Base-by-base conservation (phyloP, 2,113 vertebrate species). In the Terrapene triunguis region DNA sequence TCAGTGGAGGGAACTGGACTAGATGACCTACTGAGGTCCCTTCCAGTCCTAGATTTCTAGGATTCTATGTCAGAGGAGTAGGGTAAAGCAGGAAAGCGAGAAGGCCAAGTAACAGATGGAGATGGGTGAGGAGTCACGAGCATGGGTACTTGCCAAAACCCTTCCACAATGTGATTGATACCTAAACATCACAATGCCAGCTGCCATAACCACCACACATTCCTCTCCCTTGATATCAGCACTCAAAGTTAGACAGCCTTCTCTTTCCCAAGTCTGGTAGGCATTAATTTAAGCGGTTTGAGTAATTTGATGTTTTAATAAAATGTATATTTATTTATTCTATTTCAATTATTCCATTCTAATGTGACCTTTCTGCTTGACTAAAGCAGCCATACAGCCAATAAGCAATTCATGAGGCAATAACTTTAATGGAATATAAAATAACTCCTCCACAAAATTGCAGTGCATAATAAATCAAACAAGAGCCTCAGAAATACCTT, bases 91-190 rank as follows among this genome's bases (percentile, higher is more conserved):
- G 14, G 72, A 2, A 3, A 4, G 42, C 35, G 32, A 80, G 9
- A 5, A 65, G 14, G 44, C 50, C 10, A n/a, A 38, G 79, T 50
- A 80, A 25, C 54, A 62, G 62, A 5, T 38, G n/a, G 65, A 72
- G 65, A 21, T 42, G 10, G n/a, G 2, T 4, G 8, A 13, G 35
- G 44, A 10, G 14, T 5, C 42, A 0, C 5, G 53, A 42, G 3
- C 6, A 1, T 6, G 48, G 35, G 32, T n/a, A 27, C 32, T 35
- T 54, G 55, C 65, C 65, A 51, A 95, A 74, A 35, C 9, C 32
- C 5, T 3, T 3, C 2, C 6, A 87, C 74, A 80, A 13, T 29
- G 42, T 9, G 0, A 0, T 29, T 32, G 11, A 1, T 24, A 51
- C 0, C 6, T 5, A 32, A 12, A 6, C 1, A 24, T 1, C 44